Evolutionary conservation across 92 coral and sea anemone species (phyloP), one percentile per base, ranked within the genome.

Genomic region (Meandrina meandrites): DNA sequence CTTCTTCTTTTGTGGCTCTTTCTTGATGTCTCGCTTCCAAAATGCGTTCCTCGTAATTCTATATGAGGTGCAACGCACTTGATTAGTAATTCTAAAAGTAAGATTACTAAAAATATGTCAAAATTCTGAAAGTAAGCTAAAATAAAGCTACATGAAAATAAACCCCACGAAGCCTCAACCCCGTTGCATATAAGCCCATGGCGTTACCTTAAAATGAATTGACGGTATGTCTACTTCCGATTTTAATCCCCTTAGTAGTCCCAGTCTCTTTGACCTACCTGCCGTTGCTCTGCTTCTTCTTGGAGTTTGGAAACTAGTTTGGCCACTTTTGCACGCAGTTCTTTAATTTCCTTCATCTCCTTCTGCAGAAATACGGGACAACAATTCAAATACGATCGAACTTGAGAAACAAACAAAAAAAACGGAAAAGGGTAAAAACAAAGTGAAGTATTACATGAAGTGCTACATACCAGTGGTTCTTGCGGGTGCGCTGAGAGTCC

Each of bases 1-100:
- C 96, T 77, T 97, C 99, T 13, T 97, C 99, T 75, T 92, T 93
- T 5, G 91, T 83, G 68, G 91, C 87, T 58, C 98, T 86, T 14
- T 96, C 98, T 18, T 95, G 94, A 35, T 97, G 98, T 48, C 96
- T 89, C 31, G 95, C 91, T 56, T 95, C 98, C 34, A 89, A 84
- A 56, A 95, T 87, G 37, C 95, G 94, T 53, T 93, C 95, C 87
- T 93, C 97, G 18, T 93, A 90, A 57, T 92, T 90, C 99, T 97
- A 24, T 10, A 82, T 28, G 8, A 79, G 69, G 58, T 48, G 28
- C 66, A 68, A 71, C 14, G 1, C n/a, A 64, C 6, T 9, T 12
- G 68, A 60, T 60, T 22, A 60, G 11, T 60, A 24, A 60, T 22
- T 24, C 8, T 45, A 45, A 8, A 0, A 10, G 21, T 36, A 12